Conservation (phyloP, 2,113 vertebrate species). For the Neogale vison region DNA sequence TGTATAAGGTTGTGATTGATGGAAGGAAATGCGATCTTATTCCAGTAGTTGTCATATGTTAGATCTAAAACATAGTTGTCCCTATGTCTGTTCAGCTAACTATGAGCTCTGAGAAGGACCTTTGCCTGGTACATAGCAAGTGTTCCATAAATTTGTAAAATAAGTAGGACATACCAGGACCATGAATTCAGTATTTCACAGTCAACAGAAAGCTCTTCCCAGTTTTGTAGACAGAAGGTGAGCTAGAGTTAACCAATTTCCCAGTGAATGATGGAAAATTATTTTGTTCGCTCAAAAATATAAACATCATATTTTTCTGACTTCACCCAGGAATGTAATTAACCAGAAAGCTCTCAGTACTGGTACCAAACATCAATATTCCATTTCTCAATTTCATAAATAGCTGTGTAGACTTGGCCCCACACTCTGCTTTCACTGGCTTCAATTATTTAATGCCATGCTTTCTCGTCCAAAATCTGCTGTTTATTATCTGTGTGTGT, state of each 20-base stretch:
- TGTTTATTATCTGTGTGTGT: conserved; percentile 51
- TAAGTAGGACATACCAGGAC: conserved; percentile 3
- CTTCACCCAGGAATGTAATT: conserved; percentile 79
- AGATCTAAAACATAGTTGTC: background rate
- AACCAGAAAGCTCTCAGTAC: conserved; percentile 73
- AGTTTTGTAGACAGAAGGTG: conserved; percentile 44
- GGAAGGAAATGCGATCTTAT: background rate
- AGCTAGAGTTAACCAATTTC: conserved; percentile 56
- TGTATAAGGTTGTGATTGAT: background rate
- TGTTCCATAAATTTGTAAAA: background rate
- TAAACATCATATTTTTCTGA: conserved; percentile 73
- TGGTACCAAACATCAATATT: conserved; percentile 80
- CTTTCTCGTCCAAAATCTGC: conserved; percentile 44
- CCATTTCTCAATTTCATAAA: conserved; percentile 80
- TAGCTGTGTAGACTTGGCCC: conserved; percentile 75
- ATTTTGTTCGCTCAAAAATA: conserved; percentile 69
- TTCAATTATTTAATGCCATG: conserved; percentile 76
- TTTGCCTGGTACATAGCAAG: background rate
- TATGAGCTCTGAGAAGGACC: background rate
- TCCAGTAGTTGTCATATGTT: background rate
- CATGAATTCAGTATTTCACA: conserved; percentile 61
- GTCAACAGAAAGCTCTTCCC: conserved; percentile 38
- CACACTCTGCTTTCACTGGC: conserved; percentile 57
- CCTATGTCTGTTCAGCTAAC: background rate
- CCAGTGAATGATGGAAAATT: conserved; percentile 59